Base-by-base conservation (phyloP, 2,888 invertebrate genomes). In the Caenorhabditis plicata region DNA sequence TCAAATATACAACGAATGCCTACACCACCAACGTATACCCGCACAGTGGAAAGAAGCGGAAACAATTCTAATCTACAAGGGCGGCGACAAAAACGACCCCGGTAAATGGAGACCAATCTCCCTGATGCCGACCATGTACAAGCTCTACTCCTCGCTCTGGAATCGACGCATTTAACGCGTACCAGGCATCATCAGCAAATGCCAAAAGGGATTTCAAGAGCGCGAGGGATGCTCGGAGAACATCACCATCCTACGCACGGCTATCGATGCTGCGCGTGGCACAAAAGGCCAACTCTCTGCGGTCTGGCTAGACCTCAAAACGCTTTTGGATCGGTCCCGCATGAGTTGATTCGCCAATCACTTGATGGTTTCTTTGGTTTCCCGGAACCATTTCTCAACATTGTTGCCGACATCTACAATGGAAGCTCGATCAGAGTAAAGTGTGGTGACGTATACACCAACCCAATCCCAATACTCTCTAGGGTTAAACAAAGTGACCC, bases 401-500 rank as follows among this genome's bases (percentile, higher is more conserved):
- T 50, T 1, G 19, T 50, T 8, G 25, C 20, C 27, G 49, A 49
- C 15, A 49, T 51, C 43, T 51, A 51, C 44, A 31, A 36, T 20
- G 50, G 43, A 8, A 38, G 36, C 9, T 19, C 39, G 1, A 50
- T 50, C 17, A 11, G 38, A 39, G 39, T 51, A 13, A 42, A 42
- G 11, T 44, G 9, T n/a, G 38, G 25, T 11, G 44, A 26, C 2
- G 44, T 44, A 7, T 44, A 40, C 17, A 65, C 5, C n/a, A 46
- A 3, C 3, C 41, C 29, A 1, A 75, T 56, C 50, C 11, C 39
- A 49, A 23, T 74, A 42, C 57, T 35, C 0, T 63, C 73, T 33
- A 70, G 81, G 1, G 80, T 82, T 1, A 70, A 75, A 1, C 80
- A 82, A 61, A 82, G 82, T 3, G 75, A 74, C 48, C 81, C 82